Evolutionary conservation across 2,113 vertebrate species (phyloP).

Genomic region (Anolis carolinensis): DNA sequence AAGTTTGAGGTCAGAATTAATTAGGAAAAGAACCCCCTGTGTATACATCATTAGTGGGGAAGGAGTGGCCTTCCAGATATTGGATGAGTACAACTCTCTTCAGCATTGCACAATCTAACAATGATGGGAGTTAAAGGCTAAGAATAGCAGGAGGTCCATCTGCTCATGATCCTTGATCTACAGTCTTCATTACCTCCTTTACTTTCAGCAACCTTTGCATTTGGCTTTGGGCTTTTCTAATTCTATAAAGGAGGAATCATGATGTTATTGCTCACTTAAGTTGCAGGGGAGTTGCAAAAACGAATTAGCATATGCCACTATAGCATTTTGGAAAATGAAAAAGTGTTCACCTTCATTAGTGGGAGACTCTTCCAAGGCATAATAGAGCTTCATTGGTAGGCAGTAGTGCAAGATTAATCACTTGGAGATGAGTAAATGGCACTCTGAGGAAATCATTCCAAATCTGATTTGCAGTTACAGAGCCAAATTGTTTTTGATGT

Average conservation of each 20-base stretch:
- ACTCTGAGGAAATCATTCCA: slow-evolving; percentile 25
- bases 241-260: not conserved
- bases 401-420: slow-evolving; percentile 10
- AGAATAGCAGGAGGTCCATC: too few relatives aligned
- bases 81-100: too few relatives aligned
- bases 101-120: too few relatives aligned
- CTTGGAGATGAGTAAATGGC: slow-evolving; percentile 8
- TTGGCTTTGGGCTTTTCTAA: not conserved
- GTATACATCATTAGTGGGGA: too few relatives aligned
- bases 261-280: not conserved
- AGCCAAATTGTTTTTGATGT: not conserved
- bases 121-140: not conserved
- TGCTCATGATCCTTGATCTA: not conserved
- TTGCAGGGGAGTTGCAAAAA: not conserved
- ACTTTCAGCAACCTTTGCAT: not conserved
- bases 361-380: not conserved
- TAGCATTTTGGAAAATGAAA: slow-evolving; percentile 20
- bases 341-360: slow-evolving; percentile 17
- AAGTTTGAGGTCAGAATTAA: not conserved
- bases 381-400: not conserved
- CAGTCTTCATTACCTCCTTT: not conserved
- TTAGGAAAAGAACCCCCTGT: too few relatives aligned
- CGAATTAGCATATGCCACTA: not conserved
- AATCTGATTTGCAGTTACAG: not conserved
- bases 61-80: too few relatives aligned